Evolutionary conservation across 2,797 vertebrate species (phyloP).

Genomic region (Siniperca scherzeri): DNA sequence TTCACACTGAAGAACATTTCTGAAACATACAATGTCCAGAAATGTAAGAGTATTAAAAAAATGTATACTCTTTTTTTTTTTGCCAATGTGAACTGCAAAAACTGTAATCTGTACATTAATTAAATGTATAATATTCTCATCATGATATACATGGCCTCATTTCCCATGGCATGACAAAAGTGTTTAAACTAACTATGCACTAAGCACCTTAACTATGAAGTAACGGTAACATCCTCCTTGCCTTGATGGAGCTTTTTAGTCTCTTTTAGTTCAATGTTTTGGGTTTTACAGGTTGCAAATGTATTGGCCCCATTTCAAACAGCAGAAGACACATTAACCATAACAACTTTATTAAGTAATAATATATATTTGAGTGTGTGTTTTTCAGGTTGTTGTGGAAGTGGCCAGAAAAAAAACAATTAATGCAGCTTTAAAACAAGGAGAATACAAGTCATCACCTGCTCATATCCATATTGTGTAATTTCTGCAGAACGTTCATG

Average conservation of each 20-base stretch:
- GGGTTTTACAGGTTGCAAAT: neutral
- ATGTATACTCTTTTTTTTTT: neutral
- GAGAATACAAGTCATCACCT: neutral
- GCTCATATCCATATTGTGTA: neutral
- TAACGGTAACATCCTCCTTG: neutral
- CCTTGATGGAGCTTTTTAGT: neutral
- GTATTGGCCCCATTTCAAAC: neutral
- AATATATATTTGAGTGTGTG: neutral
- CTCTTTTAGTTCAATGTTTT: neutral
- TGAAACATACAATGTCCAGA: conserved; percentile 80
- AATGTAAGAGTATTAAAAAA: conserved; percentile 86
- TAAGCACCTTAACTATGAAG: neutral
- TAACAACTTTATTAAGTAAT: neutral
- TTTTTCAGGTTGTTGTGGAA: neutral
- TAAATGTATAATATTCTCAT: neutral
- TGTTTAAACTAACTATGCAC: neutral
- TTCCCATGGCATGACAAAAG: neutral
- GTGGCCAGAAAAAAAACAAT: neutral
- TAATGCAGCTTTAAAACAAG: neutral
- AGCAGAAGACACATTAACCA: neutral
- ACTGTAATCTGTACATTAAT: neutral
- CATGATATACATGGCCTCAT: neutral
- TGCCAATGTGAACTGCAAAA: neutral
- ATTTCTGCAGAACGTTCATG: neutral
- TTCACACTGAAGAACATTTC: conserved; percentile 88